These are phyloP conservation scores for Acleris literana DNA, from an alignment of 2,888 invertebrate species.

Conservation along the genomic window DNA sequence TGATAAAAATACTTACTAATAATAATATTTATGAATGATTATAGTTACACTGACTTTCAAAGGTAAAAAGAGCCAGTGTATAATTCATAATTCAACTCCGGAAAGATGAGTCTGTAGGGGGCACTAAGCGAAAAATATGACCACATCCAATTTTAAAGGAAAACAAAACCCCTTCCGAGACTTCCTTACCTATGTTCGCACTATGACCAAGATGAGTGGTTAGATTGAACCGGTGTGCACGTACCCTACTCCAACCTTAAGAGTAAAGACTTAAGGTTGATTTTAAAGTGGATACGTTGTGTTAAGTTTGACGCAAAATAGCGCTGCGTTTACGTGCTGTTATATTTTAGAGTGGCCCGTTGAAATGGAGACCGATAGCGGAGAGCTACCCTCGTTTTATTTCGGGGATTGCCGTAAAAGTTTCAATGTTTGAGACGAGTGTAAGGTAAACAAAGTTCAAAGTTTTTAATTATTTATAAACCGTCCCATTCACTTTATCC, in stretches of 20 bases:
- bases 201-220: slow-evolving; percentile 30
- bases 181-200: slow-evolving; percentile 33
- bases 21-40: not conserved
- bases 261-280: not conserved
- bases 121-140: slow-evolving; percentile 67
- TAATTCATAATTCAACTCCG: slow-evolving; percentile 42
- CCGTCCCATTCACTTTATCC: not conserved
- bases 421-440: slow-evolving; percentile 19
- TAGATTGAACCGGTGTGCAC: not conserved
- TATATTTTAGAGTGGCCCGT: slow-evolving; percentile 29
- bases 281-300: not conserved
- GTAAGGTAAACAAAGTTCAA: slow-evolving; percentile 1
- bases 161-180: slow-evolving; percentile 37
- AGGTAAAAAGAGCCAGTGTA: slow-evolving; percentile 7
- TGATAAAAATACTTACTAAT: not conserved
- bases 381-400: slow-evolving; percentile 20
- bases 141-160: slow-evolving; percentile 61
- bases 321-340: slow-evolving; percentile 17
- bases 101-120: slow-evolving; percentile 67
- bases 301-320: slow-evolving; percentile 14
- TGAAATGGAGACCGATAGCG: slow-evolving; percentile 24
- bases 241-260: not conserved
- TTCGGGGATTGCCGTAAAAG: slow-evolving; percentile 11
- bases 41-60: slow-evolving; percentile 2
- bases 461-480: not conserved